phyloP scores from a whole-genome alignment of 2,113 vertebrate species.

The Dissostichus mawsoni region DNA sequence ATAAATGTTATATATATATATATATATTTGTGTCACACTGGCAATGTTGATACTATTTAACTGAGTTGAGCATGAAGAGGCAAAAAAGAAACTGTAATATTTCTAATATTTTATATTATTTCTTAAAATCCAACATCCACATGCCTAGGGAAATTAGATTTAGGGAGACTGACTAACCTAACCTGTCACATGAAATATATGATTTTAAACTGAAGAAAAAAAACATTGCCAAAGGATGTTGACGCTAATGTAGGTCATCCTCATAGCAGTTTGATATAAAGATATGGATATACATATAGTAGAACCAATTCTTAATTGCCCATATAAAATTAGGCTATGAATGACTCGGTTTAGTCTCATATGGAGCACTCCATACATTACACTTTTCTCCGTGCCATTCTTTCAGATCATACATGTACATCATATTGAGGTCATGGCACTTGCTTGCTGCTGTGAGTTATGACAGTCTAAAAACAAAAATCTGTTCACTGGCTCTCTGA shows the following conservation, averaged over 20 bases:
- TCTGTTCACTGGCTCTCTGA: neutral
- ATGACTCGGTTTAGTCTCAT: too few species aligned
- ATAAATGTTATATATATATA: too few species aligned
- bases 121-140: too few species aligned
- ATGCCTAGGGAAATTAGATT: too few species aligned
- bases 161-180: neutral
- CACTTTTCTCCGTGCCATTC: neutral
- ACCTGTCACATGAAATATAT: too few species aligned
- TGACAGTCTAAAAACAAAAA: neutral
- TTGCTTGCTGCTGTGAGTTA: neutral
- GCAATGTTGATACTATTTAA: too few species aligned
- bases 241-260: too few species aligned
- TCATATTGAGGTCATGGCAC: neutral
- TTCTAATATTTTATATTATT: too few species aligned
- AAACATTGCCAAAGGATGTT: too few species aligned
- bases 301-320: neutral
- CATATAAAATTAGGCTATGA: neutral
- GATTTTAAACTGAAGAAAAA: too few species aligned
- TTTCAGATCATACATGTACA: neutral
- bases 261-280: too few species aligned
- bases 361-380: neutral
- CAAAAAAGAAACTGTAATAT: neutral
- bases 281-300: neutral
- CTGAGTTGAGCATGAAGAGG: neutral
- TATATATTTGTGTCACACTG: too few species aligned